Conservation (phyloP, 2,797 vertebrate species). For the Knipowitschia caucasica region DNA sequence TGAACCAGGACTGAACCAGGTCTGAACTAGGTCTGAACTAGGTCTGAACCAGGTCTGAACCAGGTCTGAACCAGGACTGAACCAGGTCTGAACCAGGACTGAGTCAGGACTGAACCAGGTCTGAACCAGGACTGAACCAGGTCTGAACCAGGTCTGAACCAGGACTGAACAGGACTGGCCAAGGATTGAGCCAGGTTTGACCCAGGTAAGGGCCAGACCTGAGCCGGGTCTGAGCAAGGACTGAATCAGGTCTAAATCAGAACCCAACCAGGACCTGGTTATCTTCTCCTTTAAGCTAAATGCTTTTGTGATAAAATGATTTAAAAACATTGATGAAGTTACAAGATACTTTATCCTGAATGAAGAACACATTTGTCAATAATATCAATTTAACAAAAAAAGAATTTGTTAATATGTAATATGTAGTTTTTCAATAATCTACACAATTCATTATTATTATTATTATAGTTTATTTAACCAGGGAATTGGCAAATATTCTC, state of each 20-base stretch:
- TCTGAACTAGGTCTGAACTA: background rate
- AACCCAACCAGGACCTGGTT: too few relatives aligned
- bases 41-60: background rate
- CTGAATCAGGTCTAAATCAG: background rate
- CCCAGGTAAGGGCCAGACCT: background rate
- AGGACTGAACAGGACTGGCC: background rate
- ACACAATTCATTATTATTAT: too few relatives aligned
- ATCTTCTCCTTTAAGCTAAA: too few relatives aligned
- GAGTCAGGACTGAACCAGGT: background rate
- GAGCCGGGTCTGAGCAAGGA: background rate
- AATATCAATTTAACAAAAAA: too few relatives aligned
- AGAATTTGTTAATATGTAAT: too few relatives aligned
- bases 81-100: background rate
- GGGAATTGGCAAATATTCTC: too few relatives aligned
- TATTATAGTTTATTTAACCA: too few relatives aligned
- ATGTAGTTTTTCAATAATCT: too few relatives aligned
- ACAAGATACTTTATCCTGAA: too few relatives aligned
- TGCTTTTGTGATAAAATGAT: too few relatives aligned
- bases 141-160: background rate
- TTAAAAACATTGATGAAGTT: too few relatives aligned
- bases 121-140: background rate
- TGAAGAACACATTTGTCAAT: too few relatives aligned
- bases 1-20: background rate
- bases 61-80: background rate
- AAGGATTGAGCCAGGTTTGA: background rate